A percentile compares a stretch with the other conserved stretches of the same genome.
Conservation (phyloP, 2,888 invertebrate species). For the Merodon equestris region DNA sequence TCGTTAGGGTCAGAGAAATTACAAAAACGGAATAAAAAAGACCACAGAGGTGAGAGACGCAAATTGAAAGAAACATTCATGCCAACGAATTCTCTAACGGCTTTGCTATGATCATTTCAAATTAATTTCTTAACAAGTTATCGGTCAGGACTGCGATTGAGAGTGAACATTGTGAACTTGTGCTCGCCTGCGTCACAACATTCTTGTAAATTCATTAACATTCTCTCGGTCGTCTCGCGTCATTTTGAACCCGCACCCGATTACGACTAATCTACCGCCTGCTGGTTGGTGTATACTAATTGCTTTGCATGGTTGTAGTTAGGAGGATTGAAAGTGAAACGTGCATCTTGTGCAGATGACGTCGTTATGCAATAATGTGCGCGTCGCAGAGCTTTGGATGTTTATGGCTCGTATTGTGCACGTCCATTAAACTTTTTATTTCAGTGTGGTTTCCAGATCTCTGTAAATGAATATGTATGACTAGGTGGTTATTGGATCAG, state of each 20-base stretch:
- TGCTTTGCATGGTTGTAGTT: neutral
- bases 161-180: neutral
- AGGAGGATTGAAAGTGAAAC: too few relatives aligned
- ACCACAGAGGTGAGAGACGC: slow-evolving; percentile 77
- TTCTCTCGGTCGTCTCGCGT: neutral
- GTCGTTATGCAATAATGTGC: too few relatives aligned
- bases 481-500: too few relatives aligned
- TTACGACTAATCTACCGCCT: too few relatives aligned
- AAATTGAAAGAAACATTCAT: neutral
- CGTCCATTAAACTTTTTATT: too few relatives aligned
- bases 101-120: slow-evolving; percentile 44
- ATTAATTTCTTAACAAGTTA: slow-evolving; percentile 10
- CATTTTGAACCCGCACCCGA: too few relatives aligned
- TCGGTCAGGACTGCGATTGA: slow-evolving; percentile 10
- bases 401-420: too few relatives aligned
- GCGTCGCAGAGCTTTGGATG: too few relatives aligned
- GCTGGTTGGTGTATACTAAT: neutral
- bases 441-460: too few relatives aligned
- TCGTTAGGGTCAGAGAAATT: slow-evolving; percentile 76
- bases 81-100: slow-evolving; percentile 38
- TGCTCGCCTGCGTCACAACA: slow-evolving; percentile 17
- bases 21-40: slow-evolving; percentile 76
- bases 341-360: too few relatives aligned
- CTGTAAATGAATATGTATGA: too few relatives aligned
- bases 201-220: slow-evolving; percentile 54